Base-by-base conservation (phyloP, 1,140 invertebrate species). In the Caerostris darwini region DNA sequence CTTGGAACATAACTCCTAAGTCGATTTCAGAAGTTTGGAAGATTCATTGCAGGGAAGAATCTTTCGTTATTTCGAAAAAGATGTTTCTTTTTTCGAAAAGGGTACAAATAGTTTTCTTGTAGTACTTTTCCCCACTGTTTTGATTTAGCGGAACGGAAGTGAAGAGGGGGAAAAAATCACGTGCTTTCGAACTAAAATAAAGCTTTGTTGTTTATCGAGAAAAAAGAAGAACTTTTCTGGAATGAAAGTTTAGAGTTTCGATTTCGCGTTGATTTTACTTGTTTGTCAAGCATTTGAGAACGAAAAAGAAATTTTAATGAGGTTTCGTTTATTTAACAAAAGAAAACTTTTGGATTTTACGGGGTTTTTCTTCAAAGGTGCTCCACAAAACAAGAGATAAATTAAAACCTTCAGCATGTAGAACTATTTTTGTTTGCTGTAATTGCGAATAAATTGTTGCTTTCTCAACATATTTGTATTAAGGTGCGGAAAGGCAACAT, bases 81-180 rank as follows among this genome's bases (percentile, higher is more conserved):
- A 53, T 54, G 67, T 54, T 88, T 64, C 58, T 61, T 87, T 64
- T 87, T 87, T 85, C 17, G 19, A 34, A 34, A 34, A 34, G 54
- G 54, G 50, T 19, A 90, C 64, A 90, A 90, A 77, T 17, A 58
- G 64, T 71, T 53, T 88, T 88, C 86, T 88, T 88, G 86, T 64
- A 64, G 34, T 34, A 34, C 34, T 34, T 85, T 85, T 56, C 50
- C 53, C 53, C 67, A 17, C 7, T 90, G 88, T 90, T 90, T 90
- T 90, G 88, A 90, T 90, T 90, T 90, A 50, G 88, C 54, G 54
- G n/a, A 88, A 88, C 61, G 86, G 86, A 88, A 88, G 86, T 59
- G 83, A 85, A 85, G 57, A 57, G 57, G 57, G 57, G 2, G 2
- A 34, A 34, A 85, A 77, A 77, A 77, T 77, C 71, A 53, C 71